Percentiles rank a stretch among this genome's conserved stretches.
phyloP scores from a whole-genome alignment of 2,797 vertebrate species.

The Malacoraja senta region DNA sequence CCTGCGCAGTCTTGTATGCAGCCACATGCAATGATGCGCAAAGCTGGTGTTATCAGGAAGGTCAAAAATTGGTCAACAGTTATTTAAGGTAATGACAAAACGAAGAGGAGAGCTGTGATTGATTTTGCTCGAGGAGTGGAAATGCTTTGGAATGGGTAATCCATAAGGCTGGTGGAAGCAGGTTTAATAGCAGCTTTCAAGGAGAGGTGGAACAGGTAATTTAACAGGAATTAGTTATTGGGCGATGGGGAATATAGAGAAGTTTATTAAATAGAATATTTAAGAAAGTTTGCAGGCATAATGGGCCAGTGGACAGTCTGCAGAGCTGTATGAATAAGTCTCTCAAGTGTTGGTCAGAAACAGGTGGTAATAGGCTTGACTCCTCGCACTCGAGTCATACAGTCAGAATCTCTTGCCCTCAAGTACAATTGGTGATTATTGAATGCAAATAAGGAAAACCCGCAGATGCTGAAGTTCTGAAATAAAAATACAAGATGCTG shows the following conservation, averaged over 20 bases:
- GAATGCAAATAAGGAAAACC: neutral
- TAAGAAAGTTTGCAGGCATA: neutral
- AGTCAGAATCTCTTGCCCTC: neutral
- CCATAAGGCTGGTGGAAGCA: neutral
- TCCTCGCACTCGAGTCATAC: no score
- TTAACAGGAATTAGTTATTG: neutral
- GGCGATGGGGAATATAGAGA: neutral
- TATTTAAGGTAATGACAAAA: neutral
- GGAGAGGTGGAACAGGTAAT: neutral
- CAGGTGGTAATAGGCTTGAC: neutral
- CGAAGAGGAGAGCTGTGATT: neutral
- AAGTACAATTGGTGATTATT: neutral
- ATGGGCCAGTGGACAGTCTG: neutral
- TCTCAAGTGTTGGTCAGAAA: neutral
- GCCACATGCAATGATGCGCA: no score
- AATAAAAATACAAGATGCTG: no score
- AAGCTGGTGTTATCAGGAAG: neutral
- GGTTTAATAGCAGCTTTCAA: neutral
- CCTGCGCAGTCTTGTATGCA: no score
- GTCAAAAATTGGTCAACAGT: no score
- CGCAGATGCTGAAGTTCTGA: no score
- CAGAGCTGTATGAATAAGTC: neutral
- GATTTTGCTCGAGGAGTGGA: neutral
- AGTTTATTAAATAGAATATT: neutral
- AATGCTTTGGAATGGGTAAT: neutral